Base-by-base conservation (phyloP, 2,797 vertebrate species). In the Tauraco hartlaubi region DNA sequence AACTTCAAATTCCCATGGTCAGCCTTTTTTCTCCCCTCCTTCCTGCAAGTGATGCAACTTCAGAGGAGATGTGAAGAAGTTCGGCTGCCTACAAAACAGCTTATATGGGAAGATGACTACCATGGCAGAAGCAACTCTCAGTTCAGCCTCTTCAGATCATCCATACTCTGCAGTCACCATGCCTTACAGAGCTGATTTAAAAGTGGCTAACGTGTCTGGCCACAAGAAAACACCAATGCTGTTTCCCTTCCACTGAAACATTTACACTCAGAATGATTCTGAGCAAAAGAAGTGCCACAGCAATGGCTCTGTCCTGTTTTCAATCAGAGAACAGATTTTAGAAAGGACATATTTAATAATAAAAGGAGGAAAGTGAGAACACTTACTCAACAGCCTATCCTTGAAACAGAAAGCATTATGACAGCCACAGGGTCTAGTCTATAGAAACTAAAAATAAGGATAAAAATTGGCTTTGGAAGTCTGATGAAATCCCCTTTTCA, bases 361-460 rank as follows among this genome's bases (percentile, higher is more conserved):
- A 76, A 74, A 93, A 96, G 35, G 37, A 81, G 58, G 7, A 83
- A 84, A 92, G 71, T 39, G 68, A 93, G 85, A 89, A 94, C 31
- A 78, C 46, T 3, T 20, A 58, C 19, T 63, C 63, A 93, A 90
- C 21, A 93, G 64, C 55, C 81, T 85, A 64, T 29, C 62, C 46
- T 73, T 91, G 63, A 61, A 97, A 96, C 41, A 84, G 71, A 92
- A 88, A 84, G 75, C 67, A 72, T 88, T 93, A 95, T 84, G 94
- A 96, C 10, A 77, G 69, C 41, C 55, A 85, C 29, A 74, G 56
- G 58, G 51, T 79, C 83, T 37, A 62, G 66, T 41, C 56, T 71
- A 33, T 43, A 86, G 80, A 85, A 95, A 85, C 13, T 56, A 79
- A 87, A 79, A 77, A 8, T 33, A 33, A 96, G 56, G 39, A 33